phyloP scores from a whole-genome alignment of 2,888 invertebrate species.

The Aproaerema taeniolella region DNA sequence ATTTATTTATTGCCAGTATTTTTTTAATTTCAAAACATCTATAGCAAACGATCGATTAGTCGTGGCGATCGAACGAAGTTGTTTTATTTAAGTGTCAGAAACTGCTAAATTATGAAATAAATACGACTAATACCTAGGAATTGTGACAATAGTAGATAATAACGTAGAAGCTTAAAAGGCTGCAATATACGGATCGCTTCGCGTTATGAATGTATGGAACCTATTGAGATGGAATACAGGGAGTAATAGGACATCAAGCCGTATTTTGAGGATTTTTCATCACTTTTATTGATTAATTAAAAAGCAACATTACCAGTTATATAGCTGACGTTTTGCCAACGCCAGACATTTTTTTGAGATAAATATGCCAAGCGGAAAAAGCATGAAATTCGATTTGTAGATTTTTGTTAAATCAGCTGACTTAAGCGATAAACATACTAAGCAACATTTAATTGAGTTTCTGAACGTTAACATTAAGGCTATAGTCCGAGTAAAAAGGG shows the following conservation, averaged over 20 bases:
- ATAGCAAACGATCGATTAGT: neutral
- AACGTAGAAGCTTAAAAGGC: conserved; percentile 62
- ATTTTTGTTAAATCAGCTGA: too few species aligned
- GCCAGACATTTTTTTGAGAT: too few species aligned
- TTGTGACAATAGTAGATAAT: conserved; percentile 72
- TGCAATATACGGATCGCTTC: conserved; percentile 62
- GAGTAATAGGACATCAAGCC: conserved; percentile 52
- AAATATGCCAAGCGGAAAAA: too few species aligned
- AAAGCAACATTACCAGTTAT: neutral
- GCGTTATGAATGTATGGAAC: conserved; percentile 38
- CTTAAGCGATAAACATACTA: too few species aligned
- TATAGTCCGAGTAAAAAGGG: too few species aligned
- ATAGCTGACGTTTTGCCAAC: neutral
- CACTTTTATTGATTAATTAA: too few species aligned
- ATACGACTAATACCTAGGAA: conserved; percentile 52
- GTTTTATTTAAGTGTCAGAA: neutral
- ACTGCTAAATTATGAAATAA: conserved; percentile 14
- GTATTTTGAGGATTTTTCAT: too few species aligned
- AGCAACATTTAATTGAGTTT: too few species aligned
- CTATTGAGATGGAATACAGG: conserved; percentile 52
- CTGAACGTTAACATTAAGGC: too few species aligned
- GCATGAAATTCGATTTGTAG: too few species aligned
- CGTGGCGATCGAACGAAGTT: neutral
- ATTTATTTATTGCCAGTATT: too few species aligned
- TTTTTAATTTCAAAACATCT: too few species aligned